Evolutionary conservation across 2,888 invertebrate species (phyloP).

Genomic region (Platycheirus albimanus): DNA sequence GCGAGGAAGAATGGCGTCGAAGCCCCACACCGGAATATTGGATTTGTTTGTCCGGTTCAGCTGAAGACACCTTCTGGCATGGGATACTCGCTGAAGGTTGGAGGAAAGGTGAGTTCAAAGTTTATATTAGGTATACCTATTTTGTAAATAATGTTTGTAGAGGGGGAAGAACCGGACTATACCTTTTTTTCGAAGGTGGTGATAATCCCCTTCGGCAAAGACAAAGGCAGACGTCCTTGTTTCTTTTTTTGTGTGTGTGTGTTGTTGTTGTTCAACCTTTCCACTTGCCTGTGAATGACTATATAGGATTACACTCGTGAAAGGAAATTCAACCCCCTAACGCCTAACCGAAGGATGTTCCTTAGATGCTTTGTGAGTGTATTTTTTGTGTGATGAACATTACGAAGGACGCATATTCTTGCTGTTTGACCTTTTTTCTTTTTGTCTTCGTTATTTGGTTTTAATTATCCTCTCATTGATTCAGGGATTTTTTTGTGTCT

Average conservation of each 20-base stretch:
- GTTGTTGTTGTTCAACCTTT: conserved; percentile 5
- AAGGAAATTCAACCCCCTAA: conserved; percentile 25
- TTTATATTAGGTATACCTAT: not conserved
- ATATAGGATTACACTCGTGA: not conserved
- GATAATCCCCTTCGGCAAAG: conserved; percentile 43
- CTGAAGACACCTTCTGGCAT: conserved; percentile 91
- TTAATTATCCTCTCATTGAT: conserved; percentile 70
- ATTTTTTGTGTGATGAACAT: not conserved
- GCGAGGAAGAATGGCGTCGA: conserved; percentile 62
- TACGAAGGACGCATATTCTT: conserved; percentile 43
- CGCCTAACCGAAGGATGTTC: conserved; percentile 4
- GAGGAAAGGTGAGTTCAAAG: conserved; percentile 85
- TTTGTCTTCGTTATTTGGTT: conserved; percentile 55
- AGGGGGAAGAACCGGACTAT: not conserved
- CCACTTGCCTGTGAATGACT: not conserved
- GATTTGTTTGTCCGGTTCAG: conserved; percentile 94
- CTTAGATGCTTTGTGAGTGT: conserved; percentile 11
- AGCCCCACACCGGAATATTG: conserved; percentile 85
- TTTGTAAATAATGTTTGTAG: no score
- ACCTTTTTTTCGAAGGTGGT: conserved; percentile 36
- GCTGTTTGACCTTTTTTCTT: conserved; percentile 65
- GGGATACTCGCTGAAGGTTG: conserved; percentile 93
- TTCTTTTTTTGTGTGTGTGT: not conserved
- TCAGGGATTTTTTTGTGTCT: conserved; percentile 1
- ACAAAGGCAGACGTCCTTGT: conserved; percentile 26